Evolutionary conservation across 1,140 invertebrate genomes (phyloP), one percentile per base, ranked within the genome.

Genomic region (Temnothorax longispinosus): DNA sequence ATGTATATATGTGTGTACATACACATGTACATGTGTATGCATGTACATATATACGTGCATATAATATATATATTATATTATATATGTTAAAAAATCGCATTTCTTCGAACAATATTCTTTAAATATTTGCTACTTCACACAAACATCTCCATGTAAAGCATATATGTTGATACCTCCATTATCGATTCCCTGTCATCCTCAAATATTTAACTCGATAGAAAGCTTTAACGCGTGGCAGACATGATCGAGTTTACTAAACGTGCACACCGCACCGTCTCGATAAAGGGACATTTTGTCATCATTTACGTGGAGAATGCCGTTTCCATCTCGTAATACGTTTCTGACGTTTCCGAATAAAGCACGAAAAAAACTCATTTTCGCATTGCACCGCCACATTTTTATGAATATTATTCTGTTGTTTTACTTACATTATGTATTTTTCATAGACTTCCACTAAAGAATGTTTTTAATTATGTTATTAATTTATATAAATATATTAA

Each of bases 181-280:
- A 84, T 84, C 69, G 80, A 84, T 84, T 75, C 69, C 21, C 69
- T 75, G 80, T 84, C 80, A 74, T 84, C 4, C 54, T 84, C 80
- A 84, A 84, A 84, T 84, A 84, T 84, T 84, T 84, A 84, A 84
- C 80, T 84, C 56, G 80, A 74, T 75, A 74, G 80, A 84, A 84
- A 84, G 80, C 80, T 84, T 84, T 84, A 84, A 84, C 69, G 69
- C 54, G 27, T 84, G 67, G 41, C 38, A 84, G 80, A 84, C 54
- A 75, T 84, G 80, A 84, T 84, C 69, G 80, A 84, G 80, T 84
- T 84, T 84, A 84, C 80, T 75, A 84, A 84, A 84, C 54, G 80
- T 84, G 69, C 67, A 75, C 32, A 50, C 41, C n/a, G 69, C 35
- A 84, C 18, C 80, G 54, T 60, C 54, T 74, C 44, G 41, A 41